Evolutionary conservation across 1,140 invertebrate genomes (phyloP).

Genomic region (Sitodiplosis mosellana): DNA sequence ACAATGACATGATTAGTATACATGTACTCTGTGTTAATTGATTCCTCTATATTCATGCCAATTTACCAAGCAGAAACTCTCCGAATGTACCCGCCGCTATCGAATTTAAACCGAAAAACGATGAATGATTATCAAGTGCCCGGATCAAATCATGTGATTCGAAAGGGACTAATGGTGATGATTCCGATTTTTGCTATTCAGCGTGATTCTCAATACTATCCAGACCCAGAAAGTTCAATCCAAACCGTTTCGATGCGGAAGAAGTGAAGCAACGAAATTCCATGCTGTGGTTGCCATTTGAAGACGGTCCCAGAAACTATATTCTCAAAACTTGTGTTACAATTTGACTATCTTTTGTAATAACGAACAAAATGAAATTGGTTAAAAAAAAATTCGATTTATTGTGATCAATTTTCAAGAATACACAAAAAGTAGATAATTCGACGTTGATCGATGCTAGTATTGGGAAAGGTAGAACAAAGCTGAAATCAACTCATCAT

Average conservation of each 20-base stretch:
- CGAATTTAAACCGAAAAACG: neutral
- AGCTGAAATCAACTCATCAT: too few species aligned
- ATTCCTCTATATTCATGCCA: too few species aligned
- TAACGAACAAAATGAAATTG: too few species aligned
- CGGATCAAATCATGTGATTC: neutral
- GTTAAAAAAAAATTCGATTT: too few species aligned
- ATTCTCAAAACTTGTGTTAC: too few species aligned
- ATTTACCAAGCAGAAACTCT: conserved; percentile 22
- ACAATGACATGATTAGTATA: too few species aligned
- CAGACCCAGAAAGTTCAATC: conserved; percentile 36
- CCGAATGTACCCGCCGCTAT: conserved; percentile 11
- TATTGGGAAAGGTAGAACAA: too few species aligned
- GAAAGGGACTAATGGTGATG: conserved; percentile 11
- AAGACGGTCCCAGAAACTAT: conserved; percentile 34
- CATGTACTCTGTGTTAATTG: too few species aligned
- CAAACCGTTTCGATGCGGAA: conserved; percentile 26
- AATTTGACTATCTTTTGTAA: conserved; percentile 29
- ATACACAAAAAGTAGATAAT: too few species aligned
- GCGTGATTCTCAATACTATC: conserved; percentile 29
- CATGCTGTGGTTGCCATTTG: conserved; percentile 35
- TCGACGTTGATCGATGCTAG: too few species aligned
- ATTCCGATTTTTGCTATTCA: conserved; percentile 23
- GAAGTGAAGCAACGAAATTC: conserved; percentile 22
- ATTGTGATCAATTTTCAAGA: too few species aligned
- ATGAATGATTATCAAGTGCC: neutral